These are phyloP conservation scores for Gymnoscopelus microlampas DNA, from an alignment of 2,797 vertebrate genomes.

Conservation along the genomic window DNA sequence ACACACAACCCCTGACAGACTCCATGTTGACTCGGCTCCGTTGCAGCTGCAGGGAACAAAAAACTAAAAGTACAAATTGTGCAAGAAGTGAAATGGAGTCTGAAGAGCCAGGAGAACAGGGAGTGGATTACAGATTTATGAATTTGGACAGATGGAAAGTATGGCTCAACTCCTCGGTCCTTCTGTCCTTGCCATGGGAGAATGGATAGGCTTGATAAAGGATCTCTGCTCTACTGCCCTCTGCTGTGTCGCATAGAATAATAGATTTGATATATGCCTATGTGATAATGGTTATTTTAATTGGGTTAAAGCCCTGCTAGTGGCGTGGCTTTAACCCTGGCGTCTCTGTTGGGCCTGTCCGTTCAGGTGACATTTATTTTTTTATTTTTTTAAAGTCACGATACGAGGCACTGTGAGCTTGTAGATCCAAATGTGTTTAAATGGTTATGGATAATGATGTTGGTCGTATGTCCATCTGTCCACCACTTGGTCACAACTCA, in stretches of 20 bases:
- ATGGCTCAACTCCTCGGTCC: conserved; percentile 10
- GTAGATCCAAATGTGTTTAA: too few species aligned
- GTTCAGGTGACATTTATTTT: neutral
- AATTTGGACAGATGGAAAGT: conserved; percentile 19
- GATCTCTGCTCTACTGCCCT: conserved; percentile 22
- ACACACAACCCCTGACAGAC: conserved; percentile 2
- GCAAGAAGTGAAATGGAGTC: conserved; percentile 46
- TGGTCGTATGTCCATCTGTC: too few species aligned
- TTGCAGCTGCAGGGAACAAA: conserved; percentile 31
- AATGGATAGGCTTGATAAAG: conserved; percentile 28
- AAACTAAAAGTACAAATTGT: conserved; percentile 45
- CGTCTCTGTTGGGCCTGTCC: neutral
- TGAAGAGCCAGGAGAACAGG: conserved; percentile 27
- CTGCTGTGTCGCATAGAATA: conserved; percentile 28
- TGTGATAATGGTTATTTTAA: neutral
- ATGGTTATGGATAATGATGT: too few species aligned
- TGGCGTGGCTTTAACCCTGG: conserved; percentile 2
- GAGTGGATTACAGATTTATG: conserved; percentile 43
- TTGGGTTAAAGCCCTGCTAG: neutral
- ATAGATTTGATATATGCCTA: neutral
- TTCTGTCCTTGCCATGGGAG: conserved; percentile 6
- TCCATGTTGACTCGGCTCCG: conserved; percentile 34
- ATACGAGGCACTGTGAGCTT: too few species aligned
- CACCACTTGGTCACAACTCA: too few species aligned
- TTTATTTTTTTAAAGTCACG: too few species aligned